These are phyloP conservation scores for Odontamblyopus lacepedii DNA, from an alignment of 2,797 vertebrate species.

Conservation along the genomic window DNA sequence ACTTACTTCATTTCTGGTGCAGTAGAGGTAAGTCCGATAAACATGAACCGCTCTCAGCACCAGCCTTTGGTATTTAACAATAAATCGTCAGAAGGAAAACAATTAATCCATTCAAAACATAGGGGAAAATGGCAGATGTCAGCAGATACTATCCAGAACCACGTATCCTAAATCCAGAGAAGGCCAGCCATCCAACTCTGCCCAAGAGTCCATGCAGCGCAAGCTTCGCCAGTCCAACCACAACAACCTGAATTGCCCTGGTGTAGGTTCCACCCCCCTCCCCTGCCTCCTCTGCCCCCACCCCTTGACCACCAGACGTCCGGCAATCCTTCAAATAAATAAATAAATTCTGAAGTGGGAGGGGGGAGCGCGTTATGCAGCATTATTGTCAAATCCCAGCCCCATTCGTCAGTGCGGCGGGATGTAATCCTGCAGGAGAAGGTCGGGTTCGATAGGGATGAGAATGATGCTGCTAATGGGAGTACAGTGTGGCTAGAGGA, in stretches of 20 bases:
- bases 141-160: slow-evolving; percentile 33
- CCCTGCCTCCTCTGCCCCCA: slow-evolving; percentile 34
- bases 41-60: slow-evolving; percentile 59
- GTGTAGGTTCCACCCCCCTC: slow-evolving; percentile 40
- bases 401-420: slow-evolving; percentile 31
- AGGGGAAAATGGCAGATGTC: slow-evolving; percentile 30
- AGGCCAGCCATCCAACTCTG: slow-evolving; percentile 30
- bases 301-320: slow-evolving; percentile 32
- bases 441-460: slow-evolving; percentile 29
- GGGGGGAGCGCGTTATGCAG: slow-evolving; percentile 63
- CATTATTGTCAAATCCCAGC: slow-evolving; percentile 67
- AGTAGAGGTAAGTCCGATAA: slow-evolving; percentile 67
- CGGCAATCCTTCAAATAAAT: slow-evolving; percentile 43
- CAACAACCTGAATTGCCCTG: slow-evolving; percentile 59
- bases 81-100: slow-evolving; percentile 23
- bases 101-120: slow-evolving; percentile 48
- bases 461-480: slow-evolving; percentile 57
- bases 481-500: slow-evolving; percentile 28
- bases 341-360: slow-evolving; percentile 42
- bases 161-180: slow-evolving; percentile 7
- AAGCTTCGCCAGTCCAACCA: slow-evolving; percentile 45
- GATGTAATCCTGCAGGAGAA: slow-evolving; percentile 60
- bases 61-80: slow-evolving; percentile 64
- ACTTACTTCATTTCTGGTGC: slow-evolving; percentile 77
- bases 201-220: slow-evolving; percentile 59